phyloP scores from a whole-genome alignment of 2,888 invertebrate species.

The Stramonita haemastoma region DNA sequence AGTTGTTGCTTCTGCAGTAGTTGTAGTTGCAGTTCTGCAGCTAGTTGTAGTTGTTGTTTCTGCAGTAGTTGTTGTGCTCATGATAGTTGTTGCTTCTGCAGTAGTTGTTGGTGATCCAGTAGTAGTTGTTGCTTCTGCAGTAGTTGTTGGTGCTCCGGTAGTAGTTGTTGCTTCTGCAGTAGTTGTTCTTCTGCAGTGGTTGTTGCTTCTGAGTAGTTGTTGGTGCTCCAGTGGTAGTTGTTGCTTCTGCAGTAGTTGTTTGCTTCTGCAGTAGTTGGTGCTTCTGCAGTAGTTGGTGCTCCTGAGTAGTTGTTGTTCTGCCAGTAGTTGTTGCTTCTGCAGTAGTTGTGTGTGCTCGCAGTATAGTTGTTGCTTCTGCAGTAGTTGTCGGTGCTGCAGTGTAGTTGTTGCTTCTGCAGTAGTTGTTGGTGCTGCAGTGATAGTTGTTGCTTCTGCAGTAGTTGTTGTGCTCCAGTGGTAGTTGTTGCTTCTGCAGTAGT shows the following conservation, averaged over 20 bases:
- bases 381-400: not conserved
- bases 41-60: constrained; percentile 11
- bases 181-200: not conserved
- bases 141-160: not conserved
- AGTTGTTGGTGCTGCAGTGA: not conserved
- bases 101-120: not conserved
- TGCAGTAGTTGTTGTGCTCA: not conserved
- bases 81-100: not conserved
- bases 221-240: not conserved
- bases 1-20: not conserved
- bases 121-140: not conserved
- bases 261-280: not conserved
- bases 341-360: not conserved
- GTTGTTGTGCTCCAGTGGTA: constrained; percentile 20
- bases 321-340: not conserved
- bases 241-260: not conserved
- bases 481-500: constrained; percentile 26
- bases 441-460: not conserved
- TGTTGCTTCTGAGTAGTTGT: not conserved
- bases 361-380: not conserved
- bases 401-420: constrained; percentile 2
- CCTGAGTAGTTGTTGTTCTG: not conserved
- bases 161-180: constrained; percentile 7
- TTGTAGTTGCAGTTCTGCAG: not conserved
- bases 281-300: not conserved